Evolutionary conservation across 2,888 invertebrate genomes (phyloP).

Genomic region (Hofmannophila pseudospretella): DNA sequence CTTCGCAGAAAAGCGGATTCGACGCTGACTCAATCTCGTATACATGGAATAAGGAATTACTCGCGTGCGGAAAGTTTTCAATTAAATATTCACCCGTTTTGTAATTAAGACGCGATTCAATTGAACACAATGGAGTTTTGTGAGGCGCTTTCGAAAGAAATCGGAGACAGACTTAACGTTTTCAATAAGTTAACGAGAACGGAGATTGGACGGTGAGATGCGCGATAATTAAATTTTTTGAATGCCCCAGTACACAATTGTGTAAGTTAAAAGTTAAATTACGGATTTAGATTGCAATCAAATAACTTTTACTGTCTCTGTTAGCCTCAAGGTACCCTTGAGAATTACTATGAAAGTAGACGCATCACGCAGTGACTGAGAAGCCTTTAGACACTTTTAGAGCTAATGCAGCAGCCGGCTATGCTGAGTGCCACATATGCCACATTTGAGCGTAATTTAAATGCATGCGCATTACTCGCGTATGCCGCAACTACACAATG

Average conservation of each 20-base stretch:
- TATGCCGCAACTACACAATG: constrained; percentile 42
- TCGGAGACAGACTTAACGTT: constrained; percentile 41
- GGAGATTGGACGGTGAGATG: constrained; percentile 22
- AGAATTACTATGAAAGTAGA: constrained; percentile 5
- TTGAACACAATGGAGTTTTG: constrained; percentile 59
- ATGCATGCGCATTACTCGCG: constrained; percentile 60
- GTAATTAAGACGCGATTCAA: constrained; percentile 73
- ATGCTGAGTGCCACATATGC: constrained; percentile 26
- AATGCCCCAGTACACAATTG: constrained; percentile 22
- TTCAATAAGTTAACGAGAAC: constrained; percentile 28
- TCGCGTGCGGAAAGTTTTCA: constrained; percentile 75
- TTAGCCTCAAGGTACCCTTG: constrained; percentile 8
- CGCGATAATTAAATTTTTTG: constrained; percentile 25
- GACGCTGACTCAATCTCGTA: constrained; percentile 71
- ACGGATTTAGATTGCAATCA: constrained; percentile 8
- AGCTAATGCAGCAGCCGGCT: constrained; percentile 23
- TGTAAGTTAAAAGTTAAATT: constrained; percentile 17
- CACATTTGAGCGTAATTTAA: constrained; percentile 63
- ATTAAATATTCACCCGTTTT: constrained; percentile 74
- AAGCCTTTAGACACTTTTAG: constrained; percentile 10
- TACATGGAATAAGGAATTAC: constrained; percentile 74
- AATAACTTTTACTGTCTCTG: not conserved
- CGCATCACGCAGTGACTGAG: not conserved
- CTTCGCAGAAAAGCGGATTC: constrained; percentile 64
- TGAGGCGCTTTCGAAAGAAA: constrained; percentile 55